Evolutionary conservation across 2,888 invertebrate species (phyloP).

Genomic region (Hemicrepidius hirtus): DNA sequence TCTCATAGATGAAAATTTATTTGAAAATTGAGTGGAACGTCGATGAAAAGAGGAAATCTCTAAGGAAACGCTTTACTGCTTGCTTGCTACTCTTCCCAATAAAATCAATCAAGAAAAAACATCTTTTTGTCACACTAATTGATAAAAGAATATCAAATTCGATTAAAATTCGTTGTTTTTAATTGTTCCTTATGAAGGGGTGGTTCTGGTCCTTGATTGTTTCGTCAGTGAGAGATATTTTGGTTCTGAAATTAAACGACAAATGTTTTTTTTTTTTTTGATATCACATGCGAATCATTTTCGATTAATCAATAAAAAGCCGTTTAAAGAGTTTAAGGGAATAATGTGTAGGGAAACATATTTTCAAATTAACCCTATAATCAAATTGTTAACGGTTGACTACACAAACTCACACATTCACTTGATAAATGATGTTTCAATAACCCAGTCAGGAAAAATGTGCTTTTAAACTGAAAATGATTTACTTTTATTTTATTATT

Average conservation of each 20-base stretch:
- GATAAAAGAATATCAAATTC: no score
- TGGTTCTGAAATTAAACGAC: no score
- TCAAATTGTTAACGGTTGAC: conserved; percentile 15
- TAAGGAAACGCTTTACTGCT: no score
- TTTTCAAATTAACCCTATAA: conserved; percentile 11
- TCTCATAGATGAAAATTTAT: conserved; percentile 34
- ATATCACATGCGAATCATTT: neutral
- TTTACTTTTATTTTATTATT: no score
- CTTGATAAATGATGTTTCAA: conserved; percentile 4
- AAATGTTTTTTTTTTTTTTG: no score
- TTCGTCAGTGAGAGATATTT: no score
- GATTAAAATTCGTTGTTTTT: no score
- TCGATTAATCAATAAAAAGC: neutral
- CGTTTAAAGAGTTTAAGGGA: neutral
- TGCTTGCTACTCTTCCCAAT: neutral
- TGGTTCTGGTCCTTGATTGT: no score
- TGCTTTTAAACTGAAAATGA: no score
- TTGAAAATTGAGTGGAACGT: conserved; percentile 29
- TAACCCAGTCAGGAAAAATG: neutral
- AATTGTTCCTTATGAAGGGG: no score
- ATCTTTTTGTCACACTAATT: neutral
- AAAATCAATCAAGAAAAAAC: neutral
- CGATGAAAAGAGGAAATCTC: conserved; percentile 16
- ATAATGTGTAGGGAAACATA: conserved; percentile 5
- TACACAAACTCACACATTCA: neutral